phyloP scores from a whole-genome alignment of 2,113 vertebrate species.

The Cyphomyrus plagiostoma region DNA sequence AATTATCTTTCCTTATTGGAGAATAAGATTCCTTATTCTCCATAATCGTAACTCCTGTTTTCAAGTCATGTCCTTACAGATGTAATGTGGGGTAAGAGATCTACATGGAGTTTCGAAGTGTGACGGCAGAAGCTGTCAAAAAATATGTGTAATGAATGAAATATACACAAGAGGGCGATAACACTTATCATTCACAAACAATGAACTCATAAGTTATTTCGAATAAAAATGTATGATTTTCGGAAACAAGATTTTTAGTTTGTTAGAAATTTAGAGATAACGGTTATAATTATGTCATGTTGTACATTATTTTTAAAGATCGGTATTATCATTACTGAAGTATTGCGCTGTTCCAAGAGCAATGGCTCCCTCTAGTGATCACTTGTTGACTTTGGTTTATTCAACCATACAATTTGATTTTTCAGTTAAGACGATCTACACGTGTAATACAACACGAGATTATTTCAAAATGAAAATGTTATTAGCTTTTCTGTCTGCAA shows the following conservation, averaged over 20 bases:
- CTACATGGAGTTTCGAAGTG: background rate
- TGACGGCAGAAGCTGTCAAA: background rate
- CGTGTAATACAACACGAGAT: background rate
- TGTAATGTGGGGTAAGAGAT: background rate
- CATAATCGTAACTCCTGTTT: background rate
- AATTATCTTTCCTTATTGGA: background rate
- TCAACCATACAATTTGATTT: background rate
- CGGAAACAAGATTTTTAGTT: background rate
- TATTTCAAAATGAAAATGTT: background rate
- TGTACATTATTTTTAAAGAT: background rate
- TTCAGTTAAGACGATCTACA: background rate
- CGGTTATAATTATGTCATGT: background rate
- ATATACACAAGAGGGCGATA: conserved; percentile 10
- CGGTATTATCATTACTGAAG: background rate
- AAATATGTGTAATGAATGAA: background rate
- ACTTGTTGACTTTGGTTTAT: background rate
- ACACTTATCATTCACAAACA: background rate
- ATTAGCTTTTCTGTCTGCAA: background rate
- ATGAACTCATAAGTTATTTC: background rate
- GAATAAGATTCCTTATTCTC: background rate
- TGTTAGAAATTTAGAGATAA: background rate
- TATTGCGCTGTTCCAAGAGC: background rate
- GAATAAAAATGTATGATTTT: background rate
- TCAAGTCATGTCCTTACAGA: background rate
- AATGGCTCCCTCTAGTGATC: conserved; percentile 15